Evolutionary conservation across 2,797 vertebrate species (phyloP), one percentile per base, ranked within the genome.

Genomic region (Ctenochaetus hawaiiensis): DNA sequence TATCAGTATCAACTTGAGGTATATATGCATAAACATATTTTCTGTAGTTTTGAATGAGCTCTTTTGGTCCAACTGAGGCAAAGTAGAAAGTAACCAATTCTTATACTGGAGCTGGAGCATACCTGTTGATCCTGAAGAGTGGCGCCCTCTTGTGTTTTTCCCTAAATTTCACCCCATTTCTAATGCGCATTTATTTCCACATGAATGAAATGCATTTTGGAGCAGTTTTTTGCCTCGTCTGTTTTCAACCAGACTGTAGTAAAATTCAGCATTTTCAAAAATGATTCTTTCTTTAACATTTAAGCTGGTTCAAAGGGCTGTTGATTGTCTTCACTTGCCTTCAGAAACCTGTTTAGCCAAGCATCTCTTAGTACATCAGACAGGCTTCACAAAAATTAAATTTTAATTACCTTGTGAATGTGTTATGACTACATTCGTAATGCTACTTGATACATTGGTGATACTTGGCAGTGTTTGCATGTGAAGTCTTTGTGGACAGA

Each of bases 71-170:
- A 34, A 7, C 30, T 34, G 30, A 34, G 30, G 30, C 30, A 7
- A 7, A 34, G 11, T 13, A 54, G 20, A 43, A 54, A 57, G 43
- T 9, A 30, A 8, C 2, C 2, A 1, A n/a, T 61, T 37, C n/a
- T 30, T 23, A 13, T 8, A 30, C 20, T 2, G 13, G 13, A 3
- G 1, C 30, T 2, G 13, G 13, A 3, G 0, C 43, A 6, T 58
- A 63, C 26, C 75, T 72, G 68, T 51, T 34, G 4, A 48, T 49
- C 48, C 30, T 61, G 39, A 45, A 18, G 6, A 34, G 59, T 10
- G 6, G 39, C 0, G 17, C 7, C 43, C 0, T 61, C 41, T 52
- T 16, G 8, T 63, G 18, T 48, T 14, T 6, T 34, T 34, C 30
- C 6, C 30, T 34, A 18, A 18, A 48, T 16, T 16, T 14, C 18